A percentile compares a stretch with the other conserved stretches of the same genome.
Conservation (phyloP, 2,113 vertebrate genomes). For the Cebus imitator region DNA sequence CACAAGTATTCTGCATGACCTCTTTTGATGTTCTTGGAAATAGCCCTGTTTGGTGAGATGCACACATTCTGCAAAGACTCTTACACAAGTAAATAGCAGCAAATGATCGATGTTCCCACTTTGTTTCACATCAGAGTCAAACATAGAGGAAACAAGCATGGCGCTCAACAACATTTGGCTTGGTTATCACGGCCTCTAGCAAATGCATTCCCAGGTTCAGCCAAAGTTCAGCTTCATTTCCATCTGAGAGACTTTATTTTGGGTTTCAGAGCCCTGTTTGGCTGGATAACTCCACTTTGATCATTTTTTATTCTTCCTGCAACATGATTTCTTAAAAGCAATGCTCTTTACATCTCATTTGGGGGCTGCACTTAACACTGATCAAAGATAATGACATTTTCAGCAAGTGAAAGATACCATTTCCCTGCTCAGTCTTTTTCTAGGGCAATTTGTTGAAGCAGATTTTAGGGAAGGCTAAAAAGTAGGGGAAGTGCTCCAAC, state of each 20-base stretch:
- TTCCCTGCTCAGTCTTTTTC: conserved; percentile 59
- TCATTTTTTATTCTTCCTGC: conserved; percentile 42
- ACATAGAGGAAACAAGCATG: neutral
- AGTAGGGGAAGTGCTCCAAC: conserved; percentile 62
- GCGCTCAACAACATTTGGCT: neutral
- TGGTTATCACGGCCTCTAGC: neutral
- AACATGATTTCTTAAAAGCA: conserved; percentile 59
- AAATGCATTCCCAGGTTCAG: neutral
- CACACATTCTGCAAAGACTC: neutral
- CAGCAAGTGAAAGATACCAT: conserved; percentile 53
- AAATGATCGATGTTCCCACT: neutral
- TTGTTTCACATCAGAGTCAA: neutral
- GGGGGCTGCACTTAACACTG: conserved; percentile 47
- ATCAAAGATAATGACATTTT: conserved; percentile 65
- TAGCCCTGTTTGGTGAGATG: neutral
- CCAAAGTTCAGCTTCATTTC: neutral
- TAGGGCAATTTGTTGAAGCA: conserved; percentile 62
- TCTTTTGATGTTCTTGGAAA: neutral
- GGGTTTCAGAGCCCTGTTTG: neutral
- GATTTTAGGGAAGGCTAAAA: conserved; percentile 74
- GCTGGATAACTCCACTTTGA: conserved; percentile 28
- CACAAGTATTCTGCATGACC: neutral
- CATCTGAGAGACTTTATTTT: neutral
- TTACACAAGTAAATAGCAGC: neutral
- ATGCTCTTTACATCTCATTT: neutral